Base-by-base conservation (phyloP, 1,140 invertebrate genomes). In the Calycopis cecrops region DNA sequence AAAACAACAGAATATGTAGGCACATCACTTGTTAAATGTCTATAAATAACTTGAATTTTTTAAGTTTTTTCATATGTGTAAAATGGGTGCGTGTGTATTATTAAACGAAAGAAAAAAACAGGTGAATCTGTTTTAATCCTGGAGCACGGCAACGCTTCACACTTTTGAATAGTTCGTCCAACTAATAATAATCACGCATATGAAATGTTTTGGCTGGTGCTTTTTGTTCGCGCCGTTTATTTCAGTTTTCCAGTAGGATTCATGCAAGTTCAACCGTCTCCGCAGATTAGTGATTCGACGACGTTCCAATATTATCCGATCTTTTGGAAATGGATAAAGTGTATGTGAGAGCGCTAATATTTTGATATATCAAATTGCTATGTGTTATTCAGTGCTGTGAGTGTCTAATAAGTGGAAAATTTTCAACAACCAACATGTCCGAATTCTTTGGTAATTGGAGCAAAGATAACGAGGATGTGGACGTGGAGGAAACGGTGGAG, bases 211-310 rank as follows among this genome's bases (percentile, higher is more conserved):
- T 85, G 83, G 83, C 81, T 77, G 83, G 79, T 85, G 83, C 78
- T 87, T 87, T 85, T 87, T 86, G 83, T 85, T 82, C 76, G 83
- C 71, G 70, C 71, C 74, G 80, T 79, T 85, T 86, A 86, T 86
- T 86, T 86, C 81, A 84, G 81, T 85, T 85, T 87, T 86, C 83
- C 83, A 86, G 83, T 86, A 79, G 81, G 83, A 85, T 84, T 86
- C 81, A 77, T 71, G 71, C 77, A 82, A 80, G 65, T 83, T 67
- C 78, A 33, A 44, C 40, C 40, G 40, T 44, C 40, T 44, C 40
- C 40, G 40, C 40, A 14, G n/a, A 17, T 17, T 16, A 44, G 40
- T 37, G 35, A 9, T 8, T 37, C 35, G 35, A 10, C 11, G 9
- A 10, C 35, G 9, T 8, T 10, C 35, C 35, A 10, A 10, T 16